A percentile compares a stretch with the other conserved stretches of the same genome.
These are phyloP conservation scores for Epinephelus fuscoguttatus DNA, from an alignment of 2,113 vertebrate genomes.

Conservation along the genomic window DNA sequence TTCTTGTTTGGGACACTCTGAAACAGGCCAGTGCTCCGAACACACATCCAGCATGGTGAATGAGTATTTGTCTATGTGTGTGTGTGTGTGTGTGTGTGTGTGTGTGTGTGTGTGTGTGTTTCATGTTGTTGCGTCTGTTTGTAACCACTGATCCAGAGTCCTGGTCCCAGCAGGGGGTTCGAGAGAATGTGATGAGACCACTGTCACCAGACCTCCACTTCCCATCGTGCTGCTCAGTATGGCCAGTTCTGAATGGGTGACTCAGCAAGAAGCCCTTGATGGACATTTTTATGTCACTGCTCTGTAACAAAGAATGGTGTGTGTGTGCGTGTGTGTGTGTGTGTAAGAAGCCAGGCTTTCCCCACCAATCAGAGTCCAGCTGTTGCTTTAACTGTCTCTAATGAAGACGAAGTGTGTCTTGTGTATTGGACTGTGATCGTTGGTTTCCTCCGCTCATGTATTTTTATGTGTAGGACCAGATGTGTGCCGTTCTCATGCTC, in stretches of 20 bases:
- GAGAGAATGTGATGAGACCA: slow-evolving; percentile 12
- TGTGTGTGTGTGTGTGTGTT: slow-evolving; percentile 20
- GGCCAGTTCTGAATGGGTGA: slow-evolving; percentile 55
- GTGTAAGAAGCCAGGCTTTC: neutral
- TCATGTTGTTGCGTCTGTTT: slow-evolving; percentile 38
- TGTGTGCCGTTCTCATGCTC: slow-evolving; percentile 1
- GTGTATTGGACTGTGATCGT: neutral
- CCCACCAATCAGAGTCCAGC: slow-evolving; percentile 40
- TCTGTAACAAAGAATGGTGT: slow-evolving; percentile 47
- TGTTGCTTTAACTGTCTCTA: slow-evolving; percentile 25
- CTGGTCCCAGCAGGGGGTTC: slow-evolving; percentile 35
- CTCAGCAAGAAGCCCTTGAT: slow-evolving; percentile 27
- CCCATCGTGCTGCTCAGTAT: slow-evolving; percentile 48
- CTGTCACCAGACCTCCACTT: slow-evolving; percentile 39
- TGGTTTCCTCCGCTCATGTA: slow-evolving; percentile 1
- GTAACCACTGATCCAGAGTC: slow-evolving; percentile 47
- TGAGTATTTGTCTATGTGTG: slow-evolving; percentile 21
- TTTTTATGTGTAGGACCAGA: neutral
- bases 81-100: slow-evolving; percentile 15
- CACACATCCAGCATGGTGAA: slow-evolving; percentile 42
- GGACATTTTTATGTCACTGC: slow-evolving; percentile 53
- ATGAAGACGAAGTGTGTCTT: slow-evolving; percentile 31
- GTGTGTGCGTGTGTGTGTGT: neutral
- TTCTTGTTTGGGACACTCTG: slow-evolving; percentile 56
- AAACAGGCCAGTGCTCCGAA: slow-evolving; percentile 55